Conservation (phyloP, 2,113 vertebrate species). For the Ictalurus furcatus region DNA sequence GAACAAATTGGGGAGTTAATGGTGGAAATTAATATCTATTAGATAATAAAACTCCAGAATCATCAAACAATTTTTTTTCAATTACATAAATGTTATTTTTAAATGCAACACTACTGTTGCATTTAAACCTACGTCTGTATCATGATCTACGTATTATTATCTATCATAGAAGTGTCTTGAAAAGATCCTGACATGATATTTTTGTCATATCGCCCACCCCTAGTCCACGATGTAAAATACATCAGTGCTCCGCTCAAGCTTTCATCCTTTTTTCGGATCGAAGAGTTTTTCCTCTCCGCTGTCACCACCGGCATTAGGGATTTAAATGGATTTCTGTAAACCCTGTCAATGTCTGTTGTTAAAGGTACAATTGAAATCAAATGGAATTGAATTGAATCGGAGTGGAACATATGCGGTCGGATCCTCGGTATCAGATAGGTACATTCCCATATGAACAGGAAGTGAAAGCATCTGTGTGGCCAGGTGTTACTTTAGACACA, state of each 20-base stretch:
- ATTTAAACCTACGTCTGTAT: neutral
- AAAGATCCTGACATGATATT: neutral
- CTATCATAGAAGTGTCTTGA: neutral
- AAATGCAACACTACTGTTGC: neutral
- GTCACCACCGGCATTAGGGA: neutral
- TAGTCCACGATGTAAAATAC: neutral
- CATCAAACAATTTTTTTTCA: neutral
- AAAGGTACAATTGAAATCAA: neutral
- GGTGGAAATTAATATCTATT: neutral
- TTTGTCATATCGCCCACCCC: neutral
- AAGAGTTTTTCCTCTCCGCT: neutral
- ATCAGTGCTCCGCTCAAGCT: neutral
- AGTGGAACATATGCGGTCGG: neutral
- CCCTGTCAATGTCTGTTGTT: too few species aligned
- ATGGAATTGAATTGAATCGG: neutral
- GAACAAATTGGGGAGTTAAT: neutral
- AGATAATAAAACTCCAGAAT: neutral
- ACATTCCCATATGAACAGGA: neutral
- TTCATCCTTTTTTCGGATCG: neutral
- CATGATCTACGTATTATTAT: neutral
- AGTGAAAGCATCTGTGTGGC: slow-evolving; percentile 10
- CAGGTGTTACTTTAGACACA: slow-evolving; percentile 19
- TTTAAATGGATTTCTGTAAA: slow-evolving; percentile 8
- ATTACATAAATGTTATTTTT: neutral
- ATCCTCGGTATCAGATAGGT: neutral